Base-by-base conservation (phyloP, 35 echinoderm and acorn worm genomes). In the Heliocidaris erythrogramma region DNA sequence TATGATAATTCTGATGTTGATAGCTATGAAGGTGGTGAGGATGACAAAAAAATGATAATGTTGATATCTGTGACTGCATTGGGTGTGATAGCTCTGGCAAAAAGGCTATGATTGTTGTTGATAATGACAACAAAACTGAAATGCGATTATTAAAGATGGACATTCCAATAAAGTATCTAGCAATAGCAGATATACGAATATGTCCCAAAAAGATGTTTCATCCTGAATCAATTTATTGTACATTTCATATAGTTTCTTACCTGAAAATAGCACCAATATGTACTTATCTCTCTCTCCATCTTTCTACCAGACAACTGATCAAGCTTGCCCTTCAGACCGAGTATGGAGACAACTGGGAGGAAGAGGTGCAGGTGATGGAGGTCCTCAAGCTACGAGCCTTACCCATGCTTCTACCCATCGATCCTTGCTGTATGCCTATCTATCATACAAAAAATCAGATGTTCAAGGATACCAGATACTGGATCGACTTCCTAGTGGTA, bases 401-500 rank as follows among this genome's bases (percentile, higher is more conserved):
- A 71, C 98, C 98, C 0, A 96, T 97, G 89, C 48, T 96, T 3
- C 87, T 97, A 48, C 97, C 96, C 27, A 65, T 96, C 17, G 96
- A 97, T 86, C 98, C 98, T 5, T 99, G 98, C 91, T 99, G 98
- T 93, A 94, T 88, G 27, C 97, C 97, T 16, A 93, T 97, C 85
- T 99, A 99, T 92, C 94, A 96, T 50, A 97, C 97, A 49, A 99
- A 97, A 86, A 97, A 99, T 87, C 95, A 96, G 48, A 47, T 99
- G 10, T 94, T 95, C 90, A 95, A 96, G 49, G 98, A 99, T 84
- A 48, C 95, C n/a, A 95, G 96, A 60, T 99, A 99, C 92, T 99
- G 98, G 98, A 95, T 99, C 30, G 98, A 99, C 65, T 99, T 99
- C 88, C 96, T 95, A 27, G 93, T 97, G 96, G 98, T 97, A 88